phyloP scores from a whole-genome alignment of 2,113 vertebrate species.

The Macaca mulatta region DNA sequence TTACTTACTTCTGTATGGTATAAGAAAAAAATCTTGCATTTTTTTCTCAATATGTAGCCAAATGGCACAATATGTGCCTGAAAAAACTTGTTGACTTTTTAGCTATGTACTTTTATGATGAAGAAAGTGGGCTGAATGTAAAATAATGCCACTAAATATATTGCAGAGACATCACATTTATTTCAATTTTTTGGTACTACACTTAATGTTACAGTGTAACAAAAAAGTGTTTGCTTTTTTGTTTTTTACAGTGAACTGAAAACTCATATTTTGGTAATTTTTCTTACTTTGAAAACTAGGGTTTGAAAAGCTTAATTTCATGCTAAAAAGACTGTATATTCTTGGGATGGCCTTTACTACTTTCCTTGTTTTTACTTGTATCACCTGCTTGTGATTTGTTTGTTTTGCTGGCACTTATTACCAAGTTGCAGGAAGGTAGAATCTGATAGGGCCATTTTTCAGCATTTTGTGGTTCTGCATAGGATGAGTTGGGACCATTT shows the following conservation, averaged over 20 bases:
- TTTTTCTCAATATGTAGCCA: neutral
- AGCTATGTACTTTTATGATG: neutral
- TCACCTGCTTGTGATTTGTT: neutral
- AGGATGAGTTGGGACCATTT: neutral
- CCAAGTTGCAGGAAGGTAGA: neutral
- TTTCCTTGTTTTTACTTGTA: neutral
- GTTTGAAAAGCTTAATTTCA: neutral
- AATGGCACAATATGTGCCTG: neutral
- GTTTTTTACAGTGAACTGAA: neutral
- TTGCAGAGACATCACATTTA: neutral
- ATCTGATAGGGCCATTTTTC: neutral
- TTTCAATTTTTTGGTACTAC: neutral
- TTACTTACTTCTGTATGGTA: neutral
- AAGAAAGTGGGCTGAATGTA: neutral
- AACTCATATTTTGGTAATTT: neutral
- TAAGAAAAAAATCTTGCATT: neutral
- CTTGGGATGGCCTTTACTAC: rapidly evolving
- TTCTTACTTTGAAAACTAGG: neutral
- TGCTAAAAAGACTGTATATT: neutral
- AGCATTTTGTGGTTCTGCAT: neutral
- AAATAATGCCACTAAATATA: neutral
- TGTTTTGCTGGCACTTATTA: neutral
- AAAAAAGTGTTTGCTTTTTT: too few species aligned
- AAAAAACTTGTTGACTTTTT: neutral
- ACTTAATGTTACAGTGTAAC: neutral